Evolutionary conservation across 2,113 vertebrate genomes (phyloP).

Genomic region (Mustela lutreola): DNA sequence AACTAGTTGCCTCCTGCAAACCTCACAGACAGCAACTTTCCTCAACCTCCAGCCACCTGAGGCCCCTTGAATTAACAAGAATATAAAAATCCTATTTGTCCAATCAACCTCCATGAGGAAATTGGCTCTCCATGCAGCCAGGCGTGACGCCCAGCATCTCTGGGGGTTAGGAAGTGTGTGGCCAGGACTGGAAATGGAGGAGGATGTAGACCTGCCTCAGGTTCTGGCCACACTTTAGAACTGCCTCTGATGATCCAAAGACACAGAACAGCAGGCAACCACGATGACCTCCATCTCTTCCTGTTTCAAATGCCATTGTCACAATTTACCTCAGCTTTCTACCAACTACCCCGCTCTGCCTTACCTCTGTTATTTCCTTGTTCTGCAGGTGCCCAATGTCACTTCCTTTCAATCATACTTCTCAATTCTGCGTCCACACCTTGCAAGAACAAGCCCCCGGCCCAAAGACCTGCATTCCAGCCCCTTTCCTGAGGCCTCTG

Average conservation of each 20-base stretch:
- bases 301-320: conserved; percentile 2
- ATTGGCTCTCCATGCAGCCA: neutral
- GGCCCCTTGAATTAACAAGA: neutral
- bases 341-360: neutral
- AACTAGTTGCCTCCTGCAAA: neutral
- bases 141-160: neutral
- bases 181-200: neutral
- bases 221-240: neutral
- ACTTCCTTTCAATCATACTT: neutral
- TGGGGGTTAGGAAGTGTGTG: neutral
- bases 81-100: conserved; percentile 29
- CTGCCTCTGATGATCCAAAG: neutral
- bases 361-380: neutral
- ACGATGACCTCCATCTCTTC: neutral
- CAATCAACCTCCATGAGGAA: conserved; percentile 17
- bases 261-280: neutral
- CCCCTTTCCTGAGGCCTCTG: neutral
- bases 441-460: neutral
- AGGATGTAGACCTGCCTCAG: neutral
- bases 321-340: neutral
- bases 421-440: neutral
- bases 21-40: neutral
- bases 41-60: neutral
- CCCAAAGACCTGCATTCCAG: neutral
- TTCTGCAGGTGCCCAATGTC: neutral